A percentile compares a stretch with the other conserved stretches of the same genome.
Conservation (phyloP, 2,888 invertebrate genomes). For the Catocala sponsa region DNA sequence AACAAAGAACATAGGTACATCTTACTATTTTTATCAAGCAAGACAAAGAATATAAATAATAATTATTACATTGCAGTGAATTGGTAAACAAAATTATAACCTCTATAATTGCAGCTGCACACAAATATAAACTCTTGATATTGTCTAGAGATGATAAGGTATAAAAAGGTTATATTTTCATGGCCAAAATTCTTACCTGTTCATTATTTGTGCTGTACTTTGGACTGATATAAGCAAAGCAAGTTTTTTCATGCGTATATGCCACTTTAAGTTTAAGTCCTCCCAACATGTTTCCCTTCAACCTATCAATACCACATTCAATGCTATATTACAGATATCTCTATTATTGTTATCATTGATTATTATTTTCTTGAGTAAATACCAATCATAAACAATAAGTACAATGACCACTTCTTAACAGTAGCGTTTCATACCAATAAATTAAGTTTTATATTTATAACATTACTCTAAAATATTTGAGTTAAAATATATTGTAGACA, state of each 20-base stretch:
- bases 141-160: background rate
- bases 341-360: slow-evolving; percentile 17
- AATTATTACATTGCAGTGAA: background rate
- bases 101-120: slow-evolving; percentile 26
- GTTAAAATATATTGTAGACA: no score
- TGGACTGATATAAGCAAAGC: slow-evolving; percentile 81
- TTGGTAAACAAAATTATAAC: slow-evolving; percentile 52
- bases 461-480: no score
- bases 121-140: background rate
- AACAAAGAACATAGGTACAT: no score
- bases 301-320: slow-evolving; percentile 19
- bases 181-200: slow-evolving; percentile 63
- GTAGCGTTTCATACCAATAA: slow-evolving; percentile 12
- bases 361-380: slow-evolving; percentile 28
- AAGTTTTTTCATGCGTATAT: slow-evolving; percentile 77
- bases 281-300: slow-evolving; percentile 68
- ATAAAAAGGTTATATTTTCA: slow-evolving; percentile 1
- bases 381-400: slow-evolving; percentile 17
- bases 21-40: no score
- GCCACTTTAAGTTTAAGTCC: slow-evolving; percentile 75
- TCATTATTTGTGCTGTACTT: slow-evolving; percentile 80
- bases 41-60: no score
- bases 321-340: slow-evolving; percentile 4
- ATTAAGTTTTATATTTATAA: background rate
- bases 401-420: slow-evolving; percentile 38